Conservation (phyloP, 1,140 invertebrate species). For the Drosophila seguyi region DNA sequence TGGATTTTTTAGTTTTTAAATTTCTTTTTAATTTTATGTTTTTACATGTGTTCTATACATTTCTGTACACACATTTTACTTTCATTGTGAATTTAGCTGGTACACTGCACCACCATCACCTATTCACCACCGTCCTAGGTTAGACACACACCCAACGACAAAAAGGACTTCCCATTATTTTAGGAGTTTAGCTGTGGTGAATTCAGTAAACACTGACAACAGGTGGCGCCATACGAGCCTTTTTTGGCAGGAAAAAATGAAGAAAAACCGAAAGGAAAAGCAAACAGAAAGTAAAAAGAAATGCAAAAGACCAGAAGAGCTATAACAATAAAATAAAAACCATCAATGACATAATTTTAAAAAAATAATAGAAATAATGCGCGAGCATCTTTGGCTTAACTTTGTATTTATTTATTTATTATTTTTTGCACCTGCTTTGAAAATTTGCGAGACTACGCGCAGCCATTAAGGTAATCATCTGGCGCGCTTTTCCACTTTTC, state of each 20-base stretch:
- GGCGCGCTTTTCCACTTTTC: slow-evolving; percentile 55
- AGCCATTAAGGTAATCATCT: slow-evolving; percentile 17
- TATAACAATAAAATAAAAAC: too few species aligned
- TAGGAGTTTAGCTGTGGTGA: slow-evolving; percentile 42
- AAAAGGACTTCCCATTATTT: slow-evolving; percentile 48
- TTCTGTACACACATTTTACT: neutral
- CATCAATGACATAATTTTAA: too few species aligned
- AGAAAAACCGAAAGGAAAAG: neutral
- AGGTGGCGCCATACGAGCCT: slow-evolving; percentile 48
- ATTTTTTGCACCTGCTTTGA: slow-evolving; percentile 15
- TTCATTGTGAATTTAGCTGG: neutral
- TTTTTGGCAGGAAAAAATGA: neutral
- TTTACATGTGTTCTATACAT: neutral
- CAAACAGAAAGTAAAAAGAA: too few species aligned
- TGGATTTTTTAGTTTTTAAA: too few species aligned
- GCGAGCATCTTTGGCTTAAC: neutral
- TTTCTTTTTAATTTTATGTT: neutral
- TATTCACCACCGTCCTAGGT: neutral
- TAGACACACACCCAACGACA: neutral
- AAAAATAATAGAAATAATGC: too few species aligned
- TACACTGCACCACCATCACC: neutral
- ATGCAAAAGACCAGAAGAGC: too few species aligned
- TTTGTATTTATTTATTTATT: slow-evolving; percentile 11
- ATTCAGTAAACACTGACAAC: neutral
- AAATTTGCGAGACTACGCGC: slow-evolving; percentile 1